Percentiles rank a stretch among this genome's conserved stretches.
Evolutionary conservation across 2,888 invertebrate species (phyloP).

Genomic region (Lycia hirtaria): DNA sequence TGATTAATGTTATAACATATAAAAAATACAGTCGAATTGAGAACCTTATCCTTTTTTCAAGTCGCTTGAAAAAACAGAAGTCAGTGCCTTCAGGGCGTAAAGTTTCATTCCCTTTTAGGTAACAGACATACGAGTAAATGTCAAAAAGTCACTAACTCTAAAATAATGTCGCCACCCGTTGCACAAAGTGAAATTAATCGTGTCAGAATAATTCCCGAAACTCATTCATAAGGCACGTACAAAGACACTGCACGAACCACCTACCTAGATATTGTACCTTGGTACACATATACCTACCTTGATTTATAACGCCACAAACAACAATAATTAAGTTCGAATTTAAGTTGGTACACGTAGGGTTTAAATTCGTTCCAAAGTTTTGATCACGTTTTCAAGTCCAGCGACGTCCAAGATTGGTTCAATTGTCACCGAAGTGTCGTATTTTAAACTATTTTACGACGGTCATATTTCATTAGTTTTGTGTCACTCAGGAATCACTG

Average conservation of each 20-base stretch:
- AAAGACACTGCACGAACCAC: slow-evolving; percentile 58
- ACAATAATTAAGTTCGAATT: slow-evolving; percentile 9
- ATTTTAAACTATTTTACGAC: slow-evolving; percentile 74
- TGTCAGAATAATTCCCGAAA: slow-evolving; percentile 60
- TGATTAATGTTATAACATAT: no score
- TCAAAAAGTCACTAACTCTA: slow-evolving; percentile 23
- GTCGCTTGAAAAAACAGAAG: no score
- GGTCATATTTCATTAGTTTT: slow-evolving; percentile 66
- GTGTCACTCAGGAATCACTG: slow-evolving; percentile 48
- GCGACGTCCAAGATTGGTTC: slow-evolving; percentile 66
- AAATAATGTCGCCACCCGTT: slow-evolving; percentile 31
- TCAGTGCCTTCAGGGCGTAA: no score
- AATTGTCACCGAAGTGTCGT: slow-evolving; percentile 67
- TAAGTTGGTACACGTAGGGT: slow-evolving; percentile 33
- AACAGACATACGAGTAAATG: no score
- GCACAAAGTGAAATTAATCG: slow-evolving; percentile 42
- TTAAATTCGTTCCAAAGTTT: slow-evolving; percentile 25
- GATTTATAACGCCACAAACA: slow-evolving; percentile 49
- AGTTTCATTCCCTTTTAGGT: background rate
- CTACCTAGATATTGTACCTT: no score
- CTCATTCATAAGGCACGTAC: slow-evolving; percentile 76
- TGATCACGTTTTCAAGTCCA: slow-evolving; percentile 51
- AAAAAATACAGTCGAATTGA: no score
- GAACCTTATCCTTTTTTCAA: no score
- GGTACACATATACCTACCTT: slow-evolving; percentile 51